Percentiles rank a stretch among this genome's conserved stretches.
These are phyloP conservation scores for Pedetes capensis DNA, from an alignment of 2,113 vertebrate species.

Conservation along the genomic window DNA sequence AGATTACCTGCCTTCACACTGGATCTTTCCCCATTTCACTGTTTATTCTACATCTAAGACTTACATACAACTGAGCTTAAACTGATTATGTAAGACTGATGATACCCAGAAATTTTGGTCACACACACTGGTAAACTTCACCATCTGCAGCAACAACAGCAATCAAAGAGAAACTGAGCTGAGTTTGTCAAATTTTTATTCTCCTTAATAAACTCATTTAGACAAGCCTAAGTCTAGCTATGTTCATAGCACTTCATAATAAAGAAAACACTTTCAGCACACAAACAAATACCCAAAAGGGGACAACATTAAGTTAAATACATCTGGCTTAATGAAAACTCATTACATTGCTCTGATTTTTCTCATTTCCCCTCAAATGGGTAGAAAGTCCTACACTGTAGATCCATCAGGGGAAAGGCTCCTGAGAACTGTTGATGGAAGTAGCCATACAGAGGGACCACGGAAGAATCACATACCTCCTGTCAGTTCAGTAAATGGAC, in stretches of 20 bases:
- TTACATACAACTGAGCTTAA: neutral
- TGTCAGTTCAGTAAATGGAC: neutral
- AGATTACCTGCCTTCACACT: neutral
- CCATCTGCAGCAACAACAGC: no score
- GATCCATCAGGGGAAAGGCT: neutral
- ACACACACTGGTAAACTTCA: neutral
- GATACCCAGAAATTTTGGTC: neutral
- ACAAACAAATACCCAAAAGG: neutral
- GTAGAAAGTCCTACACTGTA: no score
- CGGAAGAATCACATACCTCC: neutral
- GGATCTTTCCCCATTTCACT: neutral
- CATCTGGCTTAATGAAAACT: neutral
- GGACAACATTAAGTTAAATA: neutral
- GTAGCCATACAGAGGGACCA: neutral
- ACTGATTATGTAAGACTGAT: neutral
- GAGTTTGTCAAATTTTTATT: neutral
- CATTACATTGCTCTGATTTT: neutral
- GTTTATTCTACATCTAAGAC: neutral
- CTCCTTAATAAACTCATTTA: neutral
- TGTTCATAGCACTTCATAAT: neutral
- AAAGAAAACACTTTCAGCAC: neutral
- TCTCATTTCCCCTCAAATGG: neutral
- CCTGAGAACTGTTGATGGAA: neutral
- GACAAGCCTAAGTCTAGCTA: neutral
- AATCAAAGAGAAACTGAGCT: neutral